These are phyloP conservation scores for Edolisoma coerulescens DNA, from an alignment of 2,113 vertebrate genomes.

Conservation along the genomic window DNA sequence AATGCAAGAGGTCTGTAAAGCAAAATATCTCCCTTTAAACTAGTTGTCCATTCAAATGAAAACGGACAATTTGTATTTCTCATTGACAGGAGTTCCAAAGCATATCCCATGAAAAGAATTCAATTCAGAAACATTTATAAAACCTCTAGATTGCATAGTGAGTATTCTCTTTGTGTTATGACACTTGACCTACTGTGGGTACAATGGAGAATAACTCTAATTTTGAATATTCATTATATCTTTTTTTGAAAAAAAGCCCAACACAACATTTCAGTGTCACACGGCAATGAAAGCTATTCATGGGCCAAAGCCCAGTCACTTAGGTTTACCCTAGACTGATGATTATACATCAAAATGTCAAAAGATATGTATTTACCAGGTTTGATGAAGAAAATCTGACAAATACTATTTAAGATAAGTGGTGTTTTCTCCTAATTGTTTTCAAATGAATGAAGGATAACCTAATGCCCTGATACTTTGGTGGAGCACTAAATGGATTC, in stretches of 20 bases:
- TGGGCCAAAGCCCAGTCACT: slow-evolving; percentile 78
- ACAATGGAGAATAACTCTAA: slow-evolving; percentile 64
- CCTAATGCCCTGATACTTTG: slow-evolving; percentile 72
- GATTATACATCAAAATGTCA: slow-evolving; percentile 82
- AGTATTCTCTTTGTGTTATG: slow-evolving; percentile 57
- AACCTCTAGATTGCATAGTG: slow-evolving; percentile 53
- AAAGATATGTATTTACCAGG: slow-evolving; percentile 81
- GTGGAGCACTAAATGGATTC: slow-evolving; percentile 69
- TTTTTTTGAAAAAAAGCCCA: neutral
- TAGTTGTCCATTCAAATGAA: neutral
- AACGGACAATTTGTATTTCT: slow-evolving; percentile 3
- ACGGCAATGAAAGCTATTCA: slow-evolving; percentile 75
- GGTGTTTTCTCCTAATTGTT: slow-evolving; percentile 78
- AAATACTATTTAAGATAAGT: slow-evolving; percentile 81
- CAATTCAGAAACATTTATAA: slow-evolving; percentile 43
- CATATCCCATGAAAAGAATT: neutral
- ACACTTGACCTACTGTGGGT: slow-evolving; percentile 65
- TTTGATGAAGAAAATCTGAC: slow-evolving; percentile 82
- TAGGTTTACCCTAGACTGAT: slow-evolving; percentile 74
- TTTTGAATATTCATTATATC: slow-evolving; percentile 78
- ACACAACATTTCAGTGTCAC: slow-evolving; percentile 73
- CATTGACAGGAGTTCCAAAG: neutral
- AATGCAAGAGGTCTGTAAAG: neutral
- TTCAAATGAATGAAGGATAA: slow-evolving; percentile 79
- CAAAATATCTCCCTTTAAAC: neutral